Evolutionary conservation across 2,113 vertebrate species (phyloP), one percentile per base, ranked within the genome.

Genomic region (Chaetops frenatus): DNA sequence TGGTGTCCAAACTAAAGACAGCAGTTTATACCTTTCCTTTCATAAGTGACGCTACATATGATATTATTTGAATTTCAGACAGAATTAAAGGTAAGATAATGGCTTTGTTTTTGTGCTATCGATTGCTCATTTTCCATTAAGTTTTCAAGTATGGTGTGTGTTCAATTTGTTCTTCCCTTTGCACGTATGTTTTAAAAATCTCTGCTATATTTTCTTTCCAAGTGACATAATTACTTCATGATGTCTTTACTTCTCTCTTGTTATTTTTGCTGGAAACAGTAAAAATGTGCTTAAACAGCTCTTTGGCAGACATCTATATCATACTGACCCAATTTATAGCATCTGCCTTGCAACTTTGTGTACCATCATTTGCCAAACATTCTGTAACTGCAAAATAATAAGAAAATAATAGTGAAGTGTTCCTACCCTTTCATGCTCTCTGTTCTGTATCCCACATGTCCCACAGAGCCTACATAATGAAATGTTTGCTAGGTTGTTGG

Each of bases 171-270:
- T 92, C 91, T 92, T 93, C 38, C 24, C 58, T 94, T 90, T 36
- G 67, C 92, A 94, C 8, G 11, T 83, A 92, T 67, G 42, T 73
- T 94, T 86, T 40, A 51, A 88, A 85, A 96, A 86, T 83, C 83
- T 38, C 29, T 92, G 62, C 44, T 62, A 50, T 28, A 54, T 83
- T 93, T 97, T 86, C 86, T 35, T 95, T 96, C 88, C 88, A 95
- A 93, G 83, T 88, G 42, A 71, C 33, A 90, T 88, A 95, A 97
- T 96, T 94, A 83, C 50, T 97, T 95, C 96, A 94, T 90, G 88
- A 94, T 96, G 95, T 92, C 90, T 81, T 94, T 90, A 57, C 76
- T 95, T 95, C 58, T 90, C 22, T 92, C 45, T 61, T 85, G 71
- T 88, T 93, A 65, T 90, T 94, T 96, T 73, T 93, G 42, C 90